Conservation (phyloP, 2,888 invertebrate species). For the Stictocephala bisonia region DNA sequence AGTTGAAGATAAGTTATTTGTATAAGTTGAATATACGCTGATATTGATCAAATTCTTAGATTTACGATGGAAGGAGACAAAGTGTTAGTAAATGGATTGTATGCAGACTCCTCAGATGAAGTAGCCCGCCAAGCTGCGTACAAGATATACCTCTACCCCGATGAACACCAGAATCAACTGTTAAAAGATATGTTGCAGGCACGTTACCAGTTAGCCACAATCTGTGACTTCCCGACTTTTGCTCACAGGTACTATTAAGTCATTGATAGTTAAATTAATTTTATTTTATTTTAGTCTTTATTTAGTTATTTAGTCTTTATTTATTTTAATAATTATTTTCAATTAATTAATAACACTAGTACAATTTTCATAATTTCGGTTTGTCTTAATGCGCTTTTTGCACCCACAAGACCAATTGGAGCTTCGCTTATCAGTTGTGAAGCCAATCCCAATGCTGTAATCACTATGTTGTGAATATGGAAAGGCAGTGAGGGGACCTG, state of each 20-base stretch:
- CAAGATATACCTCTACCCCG: constrained; percentile 84
- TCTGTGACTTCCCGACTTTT: constrained; percentile 91
- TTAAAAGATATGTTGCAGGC: constrained; percentile 78
- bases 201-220: constrained; percentile 81
- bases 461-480: no score
- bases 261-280: not conserved
- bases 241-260: constrained; percentile 73
- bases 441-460: no score
- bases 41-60: constrained; percentile 60
- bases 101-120: constrained; percentile 84
- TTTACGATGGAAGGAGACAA: constrained; percentile 77
- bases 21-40: no score
- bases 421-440: no score
- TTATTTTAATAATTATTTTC: constrained; percentile 25
- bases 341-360: no score
- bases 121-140: constrained; percentile 89
- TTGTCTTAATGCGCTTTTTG: no score
- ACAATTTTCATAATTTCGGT: no score
- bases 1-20: no score
- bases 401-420: no score
- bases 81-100: constrained; percentile 81
- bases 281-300: not conserved
- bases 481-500: no score
- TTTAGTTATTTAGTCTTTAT: no score
- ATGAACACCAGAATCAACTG: constrained; percentile 78